Base-by-base conservation (phyloP, 1,140 invertebrate species). In the Diabrotica virgifera region DNA sequence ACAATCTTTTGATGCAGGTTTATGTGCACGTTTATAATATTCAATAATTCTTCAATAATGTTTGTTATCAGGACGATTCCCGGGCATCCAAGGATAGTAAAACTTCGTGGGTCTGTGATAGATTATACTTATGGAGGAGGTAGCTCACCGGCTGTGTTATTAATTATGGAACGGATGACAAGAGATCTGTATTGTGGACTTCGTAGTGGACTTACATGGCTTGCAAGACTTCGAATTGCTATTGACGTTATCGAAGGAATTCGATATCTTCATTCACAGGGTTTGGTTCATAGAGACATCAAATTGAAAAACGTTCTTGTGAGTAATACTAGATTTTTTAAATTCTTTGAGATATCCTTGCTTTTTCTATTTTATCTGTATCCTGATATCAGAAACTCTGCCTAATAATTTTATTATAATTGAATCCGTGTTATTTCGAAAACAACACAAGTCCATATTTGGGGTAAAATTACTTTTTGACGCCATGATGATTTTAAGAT, bases 281-380 rank as follows among this genome's bases (percentile, higher is more conserved):
- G 93, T 1, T 82, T 96, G 3, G 90, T 95, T 8, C 93, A 95
- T 78, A 84, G 94, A 63, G 94, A 96, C 78, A 92, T 96, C 64
- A 96, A 96, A 79, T 80, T 95, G 62, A 95, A 95, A 80, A 95
- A 95, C 81, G 93, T 95, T 51, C 79, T 96, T 63, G 87, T 89
- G 81, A 78, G 80, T 78, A 59, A 12, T 24, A 5, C 6, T 6
- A 13, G 5, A 2, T 12, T 50, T 54, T 10, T 14, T 53, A 52
- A 52, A n/a, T 12, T n/a, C n/a, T n/a, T n/a, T n/a, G n/a, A n/a
- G n/a, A n/a, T n/a, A n/a, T n/a, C n/a, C n/a, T n/a, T 37, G 5
- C 11, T 38, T 37, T 40, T n/a, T 37, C 24, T 24, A 24, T 24
- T 51, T 51, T 12, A 12, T 52, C 6, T 5, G 5, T 5, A 12